phyloP scores from a whole-genome alignment of 2,113 vertebrate species.

The Ictidomys tridecemlineatus region DNA sequence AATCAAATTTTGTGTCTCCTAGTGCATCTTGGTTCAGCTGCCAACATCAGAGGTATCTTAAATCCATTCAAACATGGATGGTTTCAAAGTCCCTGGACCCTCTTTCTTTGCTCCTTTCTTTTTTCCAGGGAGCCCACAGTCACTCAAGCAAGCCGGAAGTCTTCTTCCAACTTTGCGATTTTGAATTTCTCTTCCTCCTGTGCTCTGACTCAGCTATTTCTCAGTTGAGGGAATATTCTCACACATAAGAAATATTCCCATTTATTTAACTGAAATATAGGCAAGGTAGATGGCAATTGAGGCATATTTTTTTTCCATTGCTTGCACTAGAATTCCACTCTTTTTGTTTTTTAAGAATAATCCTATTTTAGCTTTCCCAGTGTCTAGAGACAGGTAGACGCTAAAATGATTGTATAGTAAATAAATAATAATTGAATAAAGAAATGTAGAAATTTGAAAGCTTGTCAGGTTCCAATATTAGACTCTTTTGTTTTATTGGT shows the following conservation, averaged over 20 bases:
- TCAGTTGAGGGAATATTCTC: not conserved
- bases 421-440: not conserved
- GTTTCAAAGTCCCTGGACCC: not conserved
- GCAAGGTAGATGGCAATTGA: not conserved
- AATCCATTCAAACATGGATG: not conserved
- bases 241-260: not conserved
- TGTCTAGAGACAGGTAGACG: not conserved
- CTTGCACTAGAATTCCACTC: not conserved
- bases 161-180: not conserved
- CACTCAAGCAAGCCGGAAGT: not conserved
- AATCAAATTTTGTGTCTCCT: not conserved
- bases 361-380: not conserved
- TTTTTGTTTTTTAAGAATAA: not conserved
- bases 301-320: not conserved
- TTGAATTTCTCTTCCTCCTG: not conserved
- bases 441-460: not conserved
- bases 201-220: not conserved
- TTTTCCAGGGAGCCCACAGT: not conserved
- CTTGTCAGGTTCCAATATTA: not conserved
- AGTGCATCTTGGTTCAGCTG: not conserved
- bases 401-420: not conserved
- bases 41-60: rapidly evolving
- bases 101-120: not conserved
- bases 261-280: not conserved
- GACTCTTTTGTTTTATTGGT: not conserved